phyloP scores from a whole-genome alignment of 2,113 vertebrate species.

The Oreamnos americanus region DNA sequence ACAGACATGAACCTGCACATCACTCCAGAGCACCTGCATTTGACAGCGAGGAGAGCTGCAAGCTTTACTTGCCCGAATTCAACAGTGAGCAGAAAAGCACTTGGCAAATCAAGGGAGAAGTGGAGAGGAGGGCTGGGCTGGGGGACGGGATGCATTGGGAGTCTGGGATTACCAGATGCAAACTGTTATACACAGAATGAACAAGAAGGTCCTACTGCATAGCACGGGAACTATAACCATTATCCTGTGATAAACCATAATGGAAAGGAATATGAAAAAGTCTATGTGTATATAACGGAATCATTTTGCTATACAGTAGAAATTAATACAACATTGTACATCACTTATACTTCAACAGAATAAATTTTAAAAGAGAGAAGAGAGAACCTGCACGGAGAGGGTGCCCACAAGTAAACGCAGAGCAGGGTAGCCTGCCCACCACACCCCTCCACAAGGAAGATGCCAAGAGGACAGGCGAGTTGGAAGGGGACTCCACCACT shows the following conservation, averaged over 20 bases:
- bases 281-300: neutral
- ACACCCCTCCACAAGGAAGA: neutral
- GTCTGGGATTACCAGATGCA: neutral
- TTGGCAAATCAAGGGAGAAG: neutral
- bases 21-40: fast-evolving
- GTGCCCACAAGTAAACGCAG: neutral
- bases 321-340: neutral
- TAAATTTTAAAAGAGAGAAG: neutral
- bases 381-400: fast-evolving
- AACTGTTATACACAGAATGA: neutral
- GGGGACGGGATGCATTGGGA: neutral
- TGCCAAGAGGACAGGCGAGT: fast-evolving
- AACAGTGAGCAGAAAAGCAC: neutral
- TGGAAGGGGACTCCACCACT: fast-evolving
- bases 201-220: neutral
- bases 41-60: fast-evolving
- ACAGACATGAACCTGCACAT: fast-evolving
- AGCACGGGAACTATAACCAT: neutral
- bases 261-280: neutral
- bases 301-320: neutral
- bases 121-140: neutral
- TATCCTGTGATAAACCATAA: neutral
- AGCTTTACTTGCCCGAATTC: neutral
- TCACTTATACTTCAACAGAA: neutral
- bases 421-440: neutral